Conservation (phyloP, 2,888 invertebrate genomes). For the Drosophila meridiana region DNA sequence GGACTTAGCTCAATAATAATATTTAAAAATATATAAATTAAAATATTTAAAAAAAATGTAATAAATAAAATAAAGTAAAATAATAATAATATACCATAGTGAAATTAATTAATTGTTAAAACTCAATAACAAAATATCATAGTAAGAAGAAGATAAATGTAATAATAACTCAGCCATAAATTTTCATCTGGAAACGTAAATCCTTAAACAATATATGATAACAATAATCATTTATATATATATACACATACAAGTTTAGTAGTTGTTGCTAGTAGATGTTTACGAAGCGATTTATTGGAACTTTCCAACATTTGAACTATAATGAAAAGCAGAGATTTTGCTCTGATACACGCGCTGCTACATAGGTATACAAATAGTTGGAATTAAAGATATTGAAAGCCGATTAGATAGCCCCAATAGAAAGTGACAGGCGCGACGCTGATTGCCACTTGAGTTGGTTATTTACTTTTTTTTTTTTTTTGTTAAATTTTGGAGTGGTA, state of each 20-base stretch:
- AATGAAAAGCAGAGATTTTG: conserved; percentile 5
- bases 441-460: conserved; percentile 36
- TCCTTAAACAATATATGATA: neutral
- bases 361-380: conserved; percentile 3
- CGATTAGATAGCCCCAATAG: conserved; percentile 50
- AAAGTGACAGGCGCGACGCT: conserved; percentile 46
- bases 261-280: neutral
- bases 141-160: neutral
- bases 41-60: no score
- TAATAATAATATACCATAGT: no score
- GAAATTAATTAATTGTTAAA: no score
- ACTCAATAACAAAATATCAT: neutral
- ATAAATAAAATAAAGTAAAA: no score
- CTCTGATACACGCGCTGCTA: neutral
- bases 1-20: no score
- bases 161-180: neutral
- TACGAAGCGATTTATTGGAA: neutral
- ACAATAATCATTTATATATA: neutral
- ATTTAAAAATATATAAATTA: no score
- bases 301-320: neutral
- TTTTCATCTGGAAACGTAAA: neutral
- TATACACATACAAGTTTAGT: neutral
- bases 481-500: conserved; percentile 15
- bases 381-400: conserved; percentile 13
- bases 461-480: neutral